A percentile compares a stretch with the other conserved stretches of the same genome.
Evolutionary conservation across 2,797 vertebrate genomes (phyloP).

Genomic region (Megalops cyprinoides): DNA sequence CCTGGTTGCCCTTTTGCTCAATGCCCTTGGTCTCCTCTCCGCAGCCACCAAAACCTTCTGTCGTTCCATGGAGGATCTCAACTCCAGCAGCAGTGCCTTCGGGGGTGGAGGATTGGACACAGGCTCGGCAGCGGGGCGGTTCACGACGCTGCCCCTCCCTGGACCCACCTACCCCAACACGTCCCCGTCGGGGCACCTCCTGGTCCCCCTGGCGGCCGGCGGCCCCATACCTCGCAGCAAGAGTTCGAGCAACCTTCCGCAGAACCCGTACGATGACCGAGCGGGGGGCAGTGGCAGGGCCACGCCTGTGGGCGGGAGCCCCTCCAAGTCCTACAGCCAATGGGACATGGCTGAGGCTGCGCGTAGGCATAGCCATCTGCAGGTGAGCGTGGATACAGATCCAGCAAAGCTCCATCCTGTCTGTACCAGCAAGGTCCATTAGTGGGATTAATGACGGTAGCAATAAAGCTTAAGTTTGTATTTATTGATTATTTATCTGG

Average conservation of each 20-base stretch:
- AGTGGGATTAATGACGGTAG: no score
- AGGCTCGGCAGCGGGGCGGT: conserved; percentile 39
- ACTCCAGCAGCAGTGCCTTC: conserved; percentile 67
- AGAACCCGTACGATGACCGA: conserved; percentile 72
- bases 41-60: conserved; percentile 70
- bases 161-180: conserved; percentile 48
- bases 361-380: conserved; percentile 60
- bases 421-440: no score
- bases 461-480: no score
- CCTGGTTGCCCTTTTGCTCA: background rate
- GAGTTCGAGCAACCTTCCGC: conserved; percentile 77
- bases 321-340: conserved; percentile 73
- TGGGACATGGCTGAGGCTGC: conserved; percentile 70
- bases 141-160: conserved; percentile 56
- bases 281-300: conserved; percentile 28
- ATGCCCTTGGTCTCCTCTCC: background rate
- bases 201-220: conserved; percentile 47
- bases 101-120: conserved; percentile 42
- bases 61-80: conserved; percentile 81
- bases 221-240: conserved; percentile 69
- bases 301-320: conserved; percentile 37
- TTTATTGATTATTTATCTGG: no score
- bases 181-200: conserved; percentile 57
- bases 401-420: no score
- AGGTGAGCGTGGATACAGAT: conserved; percentile 68